Evolutionary conservation across 2,888 invertebrate genomes (phyloP).

Genomic region (Elegia similella): DNA sequence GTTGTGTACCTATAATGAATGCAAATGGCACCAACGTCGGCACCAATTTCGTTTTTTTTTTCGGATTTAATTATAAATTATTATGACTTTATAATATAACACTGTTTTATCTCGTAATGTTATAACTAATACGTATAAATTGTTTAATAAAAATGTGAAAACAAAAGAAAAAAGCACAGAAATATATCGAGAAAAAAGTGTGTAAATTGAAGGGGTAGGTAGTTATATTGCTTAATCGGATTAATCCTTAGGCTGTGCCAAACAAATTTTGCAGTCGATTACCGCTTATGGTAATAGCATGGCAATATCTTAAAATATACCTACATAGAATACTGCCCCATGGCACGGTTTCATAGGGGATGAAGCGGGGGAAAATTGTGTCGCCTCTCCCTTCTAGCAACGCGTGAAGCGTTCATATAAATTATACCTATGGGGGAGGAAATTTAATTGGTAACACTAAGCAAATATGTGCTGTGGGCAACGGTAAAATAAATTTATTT

Average conservation of each 20-base stretch:
- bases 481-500: neutral
- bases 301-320: too few species aligned
- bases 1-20: neutral
- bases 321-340: too few species aligned
- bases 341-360: conserved; percentile 32
- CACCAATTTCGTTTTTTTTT: too few species aligned
- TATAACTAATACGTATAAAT: too few species aligned
- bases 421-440: conserved; percentile 31
- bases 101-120: too few species aligned
- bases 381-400: conserved; percentile 31
- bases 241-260: neutral
- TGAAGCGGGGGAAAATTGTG: conserved; percentile 42
- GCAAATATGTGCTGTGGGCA: conserved; percentile 24
- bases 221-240: too few species aligned
- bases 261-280: neutral
- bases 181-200: too few species aligned
- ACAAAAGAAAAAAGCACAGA: too few species aligned
- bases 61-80: neutral
- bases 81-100: too few species aligned
- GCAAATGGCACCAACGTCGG: too few species aligned
- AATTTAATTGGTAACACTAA: conserved; percentile 42
- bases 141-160: too few species aligned
- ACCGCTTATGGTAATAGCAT: neutral
- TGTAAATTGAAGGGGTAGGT: too few species aligned
- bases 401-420: conserved; percentile 17